Percentiles rank a stretch among this genome's conserved stretches.
These are phyloP conservation scores for Polyommatus icarus DNA, from an alignment of 2,888 invertebrate species.

Conservation along the genomic window DNA sequence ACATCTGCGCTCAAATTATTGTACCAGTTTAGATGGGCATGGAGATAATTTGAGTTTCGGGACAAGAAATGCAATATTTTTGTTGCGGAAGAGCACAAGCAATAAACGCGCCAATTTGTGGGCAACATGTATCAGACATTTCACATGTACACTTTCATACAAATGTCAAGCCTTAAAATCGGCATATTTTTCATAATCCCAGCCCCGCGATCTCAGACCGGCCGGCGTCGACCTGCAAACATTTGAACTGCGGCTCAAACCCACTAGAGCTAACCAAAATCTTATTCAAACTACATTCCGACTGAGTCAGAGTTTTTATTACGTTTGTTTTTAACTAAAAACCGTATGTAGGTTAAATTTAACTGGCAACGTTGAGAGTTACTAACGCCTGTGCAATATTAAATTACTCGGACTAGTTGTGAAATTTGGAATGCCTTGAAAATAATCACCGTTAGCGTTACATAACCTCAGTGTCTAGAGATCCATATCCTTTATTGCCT, in stretches of 20 bases:
- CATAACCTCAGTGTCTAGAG: not conserved
- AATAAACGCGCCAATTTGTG: not conserved
- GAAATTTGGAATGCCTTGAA: conserved; percentile 24
- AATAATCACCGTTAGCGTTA: conserved; percentile 18
- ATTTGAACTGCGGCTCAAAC: not conserved
- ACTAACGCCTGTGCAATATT: conserved; percentile 43
- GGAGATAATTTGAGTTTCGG: no score
- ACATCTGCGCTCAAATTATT: no score
- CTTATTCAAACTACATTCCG: conserved; percentile 27
- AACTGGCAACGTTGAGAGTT: conserved; percentile 14
- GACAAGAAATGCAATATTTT: no score
- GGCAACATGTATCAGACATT: not conserved
- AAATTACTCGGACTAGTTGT: conserved; percentile 41
- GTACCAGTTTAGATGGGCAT: no score
- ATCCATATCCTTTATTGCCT: not conserved
- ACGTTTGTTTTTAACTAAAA: conserved; percentile 20
- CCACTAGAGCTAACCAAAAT: conserved; percentile 14
- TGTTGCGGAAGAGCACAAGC: no score
- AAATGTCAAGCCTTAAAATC: conserved; percentile 26
- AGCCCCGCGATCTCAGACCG: conserved; percentile 5
- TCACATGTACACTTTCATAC: not conserved
- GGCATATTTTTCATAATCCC: conserved; percentile 24
- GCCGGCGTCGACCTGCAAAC: conserved; percentile 26
- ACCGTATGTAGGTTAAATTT: conserved; percentile 28
- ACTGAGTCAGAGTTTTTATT: conserved; percentile 13